Base-by-base conservation (phyloP, 2,888 invertebrate species). In the Anticlea derivata region DNA sequence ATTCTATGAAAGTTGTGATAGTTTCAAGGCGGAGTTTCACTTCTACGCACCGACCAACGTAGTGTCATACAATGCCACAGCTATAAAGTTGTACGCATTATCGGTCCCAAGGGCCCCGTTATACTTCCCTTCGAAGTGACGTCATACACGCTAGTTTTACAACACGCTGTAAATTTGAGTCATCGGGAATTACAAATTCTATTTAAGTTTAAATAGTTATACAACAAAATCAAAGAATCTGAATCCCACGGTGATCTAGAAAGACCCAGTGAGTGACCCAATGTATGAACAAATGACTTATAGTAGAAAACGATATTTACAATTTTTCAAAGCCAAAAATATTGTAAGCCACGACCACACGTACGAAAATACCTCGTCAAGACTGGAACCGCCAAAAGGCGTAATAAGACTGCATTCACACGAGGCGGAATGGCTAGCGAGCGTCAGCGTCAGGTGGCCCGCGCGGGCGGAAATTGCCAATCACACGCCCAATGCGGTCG, bases 121-220 rank as follows among this genome's bases (percentile, higher is more conserved):
- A 17, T 37, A 10, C 31, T 50, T 58, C 50, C 61, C 61, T 56
- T 52, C 58, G 55, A 50, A 58, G 57, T 65, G 68, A 63, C 65
- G 71, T 70, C 68, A 68, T 53, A 62, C 70, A 67, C 66, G 58
- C 64, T 50, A 66, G 57, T 57, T 60, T 58, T 63, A 65, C 68
- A 65, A 66, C 68, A 60, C 57, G 62, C 60, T 60, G 61, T 68
- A 69, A 70, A 67, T 50, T 37, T 62, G 62, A 62, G 50, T 60
- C 62, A 60, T 62, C 50, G 58, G 62, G 55, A 56, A 62, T 60
- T 60, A 51, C 58, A 51, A 40, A 34, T 50, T 39, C 40, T 52
- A 38, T 54, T 58, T 58, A 52, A 53, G 53, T 58, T 47, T 55
- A 37, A 48, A 52, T 37, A 13, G 8, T n/a, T 17, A 17, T 31